These are phyloP conservation scores for Drosophila engyochracea DNA, from an alignment of 2,888 invertebrate genomes.

Conservation along the genomic window DNA sequence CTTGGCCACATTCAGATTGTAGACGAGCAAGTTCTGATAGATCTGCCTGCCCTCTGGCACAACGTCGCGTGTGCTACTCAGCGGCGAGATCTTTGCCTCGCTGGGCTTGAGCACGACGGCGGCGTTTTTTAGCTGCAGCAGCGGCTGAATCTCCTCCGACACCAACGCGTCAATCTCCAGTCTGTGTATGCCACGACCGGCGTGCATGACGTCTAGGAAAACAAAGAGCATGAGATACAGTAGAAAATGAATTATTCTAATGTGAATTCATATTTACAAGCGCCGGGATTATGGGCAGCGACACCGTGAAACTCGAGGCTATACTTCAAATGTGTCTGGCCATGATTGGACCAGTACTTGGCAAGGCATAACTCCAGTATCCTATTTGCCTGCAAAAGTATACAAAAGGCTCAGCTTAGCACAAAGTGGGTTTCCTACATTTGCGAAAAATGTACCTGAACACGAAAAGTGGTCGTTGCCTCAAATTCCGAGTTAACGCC, in stretches of 20 bases:
- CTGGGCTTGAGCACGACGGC: constrained; percentile 92
- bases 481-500: constrained; percentile 90
- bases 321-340: constrained; percentile 91
- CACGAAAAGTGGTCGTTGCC: constrained; percentile 88
- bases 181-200: constrained; percentile 91
- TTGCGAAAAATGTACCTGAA: constrained; percentile 86
- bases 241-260: neutral
- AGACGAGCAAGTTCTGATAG: constrained; percentile 95
- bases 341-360: constrained; percentile 97
- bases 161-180: constrained; percentile 89
- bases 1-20: constrained; percentile 93
- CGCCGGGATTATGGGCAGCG: constrained; percentile 87
- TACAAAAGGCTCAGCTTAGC: neutral
- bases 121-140: constrained; percentile 90
- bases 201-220: constrained; percentile 88
- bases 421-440: too few relatives aligned
- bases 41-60: constrained; percentile 95
- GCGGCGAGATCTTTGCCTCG: constrained; percentile 92
- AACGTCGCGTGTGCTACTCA: constrained; percentile 92
- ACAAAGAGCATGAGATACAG: neutral
- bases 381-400: constrained; percentile 87
- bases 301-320: constrained; percentile 93
- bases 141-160: constrained; percentile 92
- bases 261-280: constrained; percentile 74
- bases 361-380: constrained; percentile 95